Percentiles rank a stretch among this genome's conserved stretches.
Evolutionary conservation across 2,888 invertebrate genomes (phyloP).

Genomic region (Hirtodrosophila trivittata): DNA sequence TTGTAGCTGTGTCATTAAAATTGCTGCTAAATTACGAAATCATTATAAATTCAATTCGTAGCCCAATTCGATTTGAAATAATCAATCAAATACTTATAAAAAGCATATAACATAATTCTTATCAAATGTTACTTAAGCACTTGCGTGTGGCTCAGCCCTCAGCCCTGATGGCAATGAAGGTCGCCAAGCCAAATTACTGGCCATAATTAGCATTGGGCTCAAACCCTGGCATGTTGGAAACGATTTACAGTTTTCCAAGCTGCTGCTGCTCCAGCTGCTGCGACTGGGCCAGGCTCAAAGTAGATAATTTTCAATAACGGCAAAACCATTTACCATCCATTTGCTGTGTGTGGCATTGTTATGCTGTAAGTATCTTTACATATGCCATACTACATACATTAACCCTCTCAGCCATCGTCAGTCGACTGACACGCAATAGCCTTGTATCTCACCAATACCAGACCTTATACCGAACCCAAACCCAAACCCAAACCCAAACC

Average conservation of each 20-base stretch:
- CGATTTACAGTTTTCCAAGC: conserved; percentile 63
- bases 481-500: conserved; percentile 15
- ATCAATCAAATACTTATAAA: conserved; percentile 64
- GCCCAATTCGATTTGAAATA: conserved; percentile 66
- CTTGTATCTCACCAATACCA: conserved; percentile 37
- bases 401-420: conserved; percentile 54
- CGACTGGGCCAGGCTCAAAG: conserved; percentile 35
- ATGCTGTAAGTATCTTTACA: conserved; percentile 5
- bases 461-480: neutral
- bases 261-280: conserved; percentile 25
- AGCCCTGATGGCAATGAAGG: conserved; percentile 62
- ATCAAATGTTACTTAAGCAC: conserved; percentile 40
- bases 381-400: conserved; percentile 56
- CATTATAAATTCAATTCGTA: conserved; percentile 73
- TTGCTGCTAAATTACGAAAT: conserved; percentile 66
- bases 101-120: conserved; percentile 27
- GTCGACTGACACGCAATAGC: conserved; percentile 62
- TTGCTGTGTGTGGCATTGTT: conserved; percentile 27
- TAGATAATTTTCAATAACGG: conserved; percentile 73
- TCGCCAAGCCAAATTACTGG: conserved; percentile 65
- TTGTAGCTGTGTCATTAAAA: conserved; percentile 38
- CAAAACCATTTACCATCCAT: conserved; percentile 44
- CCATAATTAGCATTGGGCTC: conserved; percentile 69
- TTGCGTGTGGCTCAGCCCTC: conserved; percentile 52
- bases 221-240: conserved; percentile 43